Evolutionary conservation across 2,797 vertebrate species (phyloP), one percentile per base, ranked within the genome.

Genomic region (Chelon labrosus): DNA sequence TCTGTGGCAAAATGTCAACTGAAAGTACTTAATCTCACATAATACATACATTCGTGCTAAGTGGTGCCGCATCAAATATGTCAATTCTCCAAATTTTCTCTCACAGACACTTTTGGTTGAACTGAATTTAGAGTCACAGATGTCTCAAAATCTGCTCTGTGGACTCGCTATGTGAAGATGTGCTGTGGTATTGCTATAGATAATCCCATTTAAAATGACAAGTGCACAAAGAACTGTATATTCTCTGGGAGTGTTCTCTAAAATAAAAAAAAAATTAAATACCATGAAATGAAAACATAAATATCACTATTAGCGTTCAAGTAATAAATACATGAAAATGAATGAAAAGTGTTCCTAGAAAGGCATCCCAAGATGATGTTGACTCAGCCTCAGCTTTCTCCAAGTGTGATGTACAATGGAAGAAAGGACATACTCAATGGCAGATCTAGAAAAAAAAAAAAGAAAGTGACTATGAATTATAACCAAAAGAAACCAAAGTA

Each of bases 361-460:
- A 89, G 72, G 80, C 49, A 84, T 94, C 92, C 91, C 89, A 91
- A 90, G 93, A 83, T 92, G 91, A 76, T 89, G 84, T 80, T 76
- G 90, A 86, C 80, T 91, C 77, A 86, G 86, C 79, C 88, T 89
- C 91, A 87, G 88, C 78, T 89, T 85, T 90, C 90, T 86, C 88
- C 93, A 89, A 90, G 88, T 90, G 88, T 87, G 90, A 91, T 85
- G 88, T 79, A 70, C 79, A 92, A 91, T 85, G 90, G 89, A 91
- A 87, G 87, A 88, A 91, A 91, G 72, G 85, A 89, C 76, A 88
- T 51, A 89, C 73, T 89, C 90, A 93, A 91, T 89, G 88, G 92
- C 68, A 88, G 86, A 92, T 95, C 94, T 95, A 94, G 79, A 91
- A 95, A 89, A 54, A 91, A 95, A 89, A 54, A 85, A 91, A 92